A percentile compares a stretch with the other conserved stretches of the same genome.
Evolutionary conservation across 2,888 invertebrate genomes (phyloP).

Genomic region (Noctuana brunneofusca): DNA sequence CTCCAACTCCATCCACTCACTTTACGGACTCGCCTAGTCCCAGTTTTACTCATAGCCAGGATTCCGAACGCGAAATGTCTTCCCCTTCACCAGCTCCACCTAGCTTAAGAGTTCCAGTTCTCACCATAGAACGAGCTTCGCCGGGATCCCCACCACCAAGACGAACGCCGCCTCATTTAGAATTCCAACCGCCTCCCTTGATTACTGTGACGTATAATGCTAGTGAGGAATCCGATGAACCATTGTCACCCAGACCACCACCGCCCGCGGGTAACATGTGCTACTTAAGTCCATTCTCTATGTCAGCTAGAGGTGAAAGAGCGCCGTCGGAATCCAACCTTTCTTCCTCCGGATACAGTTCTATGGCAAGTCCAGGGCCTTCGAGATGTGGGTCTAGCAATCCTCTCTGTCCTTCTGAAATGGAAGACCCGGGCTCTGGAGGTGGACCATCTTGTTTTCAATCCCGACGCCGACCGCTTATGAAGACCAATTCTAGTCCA

Average conservation of each 20-base stretch:
- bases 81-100: slow-evolving; percentile 75
- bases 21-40: slow-evolving; percentile 76
- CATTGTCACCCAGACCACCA: slow-evolving; percentile 84
- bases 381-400: slow-evolving; percentile 92
- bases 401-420: slow-evolving; percentile 89
- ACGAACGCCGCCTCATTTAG: slow-evolving; percentile 85
- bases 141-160: slow-evolving; percentile 85
- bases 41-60: slow-evolving; percentile 74
- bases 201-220: slow-evolving; percentile 90
- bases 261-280: slow-evolving; percentile 84
- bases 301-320: slow-evolving; percentile 87
- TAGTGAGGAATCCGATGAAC: slow-evolving; percentile 91
- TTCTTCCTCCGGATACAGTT: slow-evolving; percentile 92
- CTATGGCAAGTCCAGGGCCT: slow-evolving; percentile 92
- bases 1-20: slow-evolving; percentile 73
- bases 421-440: slow-evolving; percentile 87
- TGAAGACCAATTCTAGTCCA: slow-evolving; percentile 83
- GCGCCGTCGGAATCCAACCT: slow-evolving; percentile 92
- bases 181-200: slow-evolving; percentile 86
- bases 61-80: slow-evolving; percentile 72
- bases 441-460: slow-evolving; percentile 79
- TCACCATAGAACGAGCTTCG: slow-evolving; percentile 87
- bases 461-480: slow-evolving; percentile 83
- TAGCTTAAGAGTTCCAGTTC: slow-evolving; percentile 83
- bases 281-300: slow-evolving; percentile 90